phyloP scores from a whole-genome alignment of 2,797 vertebrate genomes.

The Xyrichtys novacula region DNA sequence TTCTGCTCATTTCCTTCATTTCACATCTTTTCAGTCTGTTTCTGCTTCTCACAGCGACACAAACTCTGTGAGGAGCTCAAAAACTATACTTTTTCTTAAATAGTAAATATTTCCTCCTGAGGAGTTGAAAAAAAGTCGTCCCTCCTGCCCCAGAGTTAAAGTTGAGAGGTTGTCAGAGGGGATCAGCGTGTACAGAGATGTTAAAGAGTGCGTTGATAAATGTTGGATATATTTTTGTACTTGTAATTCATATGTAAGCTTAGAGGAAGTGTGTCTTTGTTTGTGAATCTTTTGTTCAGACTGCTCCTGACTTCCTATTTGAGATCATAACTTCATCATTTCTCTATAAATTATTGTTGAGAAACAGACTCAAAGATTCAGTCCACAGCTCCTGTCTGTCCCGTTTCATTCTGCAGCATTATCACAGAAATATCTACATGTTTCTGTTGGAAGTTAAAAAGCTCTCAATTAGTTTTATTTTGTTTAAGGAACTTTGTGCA shows the following conservation, averaged over 20 bases:
- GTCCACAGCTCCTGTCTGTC: neutral
- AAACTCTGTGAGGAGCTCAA: neutral
- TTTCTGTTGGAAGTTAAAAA: neutral
- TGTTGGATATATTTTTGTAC: constrained; percentile 55
- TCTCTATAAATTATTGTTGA: neutral
- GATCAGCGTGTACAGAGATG: constrained; percentile 22
- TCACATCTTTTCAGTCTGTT: neutral
- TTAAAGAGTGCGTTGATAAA: constrained; percentile 8
- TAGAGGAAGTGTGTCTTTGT: constrained; percentile 14
- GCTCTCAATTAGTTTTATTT: neutral
- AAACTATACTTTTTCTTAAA: neutral
- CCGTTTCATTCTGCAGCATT: neutral
- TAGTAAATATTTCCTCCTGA: neutral
- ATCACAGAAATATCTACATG: neutral
- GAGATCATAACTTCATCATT: neutral
- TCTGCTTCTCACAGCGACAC: neutral
- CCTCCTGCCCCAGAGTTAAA: constrained; percentile 10
- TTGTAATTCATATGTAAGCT: constrained; percentile 48
- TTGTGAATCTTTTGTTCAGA: neutral
- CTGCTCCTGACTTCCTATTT: neutral
- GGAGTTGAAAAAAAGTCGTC: neutral
- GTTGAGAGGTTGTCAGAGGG: neutral
- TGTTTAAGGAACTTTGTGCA: constrained; percentile 16
- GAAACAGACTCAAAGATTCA: neutral
- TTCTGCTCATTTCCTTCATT: neutral